Base-by-base conservation (phyloP, 2,113 vertebrate species). In the Vombatus ursinus region DNA sequence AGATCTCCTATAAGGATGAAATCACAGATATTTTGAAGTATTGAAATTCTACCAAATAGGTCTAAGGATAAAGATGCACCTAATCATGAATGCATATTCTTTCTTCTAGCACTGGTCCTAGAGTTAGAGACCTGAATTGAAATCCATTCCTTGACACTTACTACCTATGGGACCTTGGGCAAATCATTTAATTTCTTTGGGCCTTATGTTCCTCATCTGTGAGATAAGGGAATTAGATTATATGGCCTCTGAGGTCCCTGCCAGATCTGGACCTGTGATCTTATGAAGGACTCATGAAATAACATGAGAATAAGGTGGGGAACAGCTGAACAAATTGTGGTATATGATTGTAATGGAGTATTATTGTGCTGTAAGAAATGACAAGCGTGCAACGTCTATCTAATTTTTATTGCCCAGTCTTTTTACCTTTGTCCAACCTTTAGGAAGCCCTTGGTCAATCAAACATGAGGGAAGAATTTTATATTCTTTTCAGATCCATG, bases 401-500 rank as follows among this genome's bases (percentile, higher is more conserved):
- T 94, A 94, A 95, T 96, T 94, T 37, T 68, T 95, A 96, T 92
- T 51, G 94, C 50, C 94, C 94, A 90, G 95, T 54, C 47, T 91
- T 96, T 93, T 95, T 57, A 44, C 96, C 10, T 24, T 9, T 90
- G 47, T n/a, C 94, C 84, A 95, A 93, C 94, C 61, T 50, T 94
- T 95, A 95, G 37, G 96, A 98, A 97, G 93, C 53, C 0, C 0
- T 95, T 89, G 93, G 57, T 92, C 95, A 89, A 96, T 91, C 94
- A 89, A 96, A 90, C 37, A 92, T 89, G 92, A 96, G 54, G 84
- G 91, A 91, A 95, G 92, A 49, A 93, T 95, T 96, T 96, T 97
- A 47, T 93, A 97, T 97, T 96, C 97, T 98, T 90, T 96, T 94
- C 94, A 94, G 96, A 97, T 97, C 96, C 96, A 89, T 96, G 57